Evolutionary conservation across 2,113 vertebrate genomes (phyloP).

Genomic region (Grallaria varia): DNA sequence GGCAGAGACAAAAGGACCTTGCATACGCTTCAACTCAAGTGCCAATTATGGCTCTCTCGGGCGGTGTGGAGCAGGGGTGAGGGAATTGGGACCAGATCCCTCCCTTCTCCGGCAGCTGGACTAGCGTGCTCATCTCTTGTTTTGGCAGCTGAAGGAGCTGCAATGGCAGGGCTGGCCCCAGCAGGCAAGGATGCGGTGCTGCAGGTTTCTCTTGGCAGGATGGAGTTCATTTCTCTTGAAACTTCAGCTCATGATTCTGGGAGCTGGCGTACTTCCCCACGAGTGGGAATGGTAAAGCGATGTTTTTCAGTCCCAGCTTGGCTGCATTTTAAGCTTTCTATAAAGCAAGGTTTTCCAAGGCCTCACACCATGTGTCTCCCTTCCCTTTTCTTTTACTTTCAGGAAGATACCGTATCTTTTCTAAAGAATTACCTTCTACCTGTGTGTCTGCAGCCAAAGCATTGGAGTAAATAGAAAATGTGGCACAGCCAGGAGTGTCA

Average conservation of each 20-base stretch:
- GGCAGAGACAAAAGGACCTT: not conserved
- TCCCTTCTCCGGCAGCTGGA: not conserved
- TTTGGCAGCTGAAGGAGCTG: not conserved
- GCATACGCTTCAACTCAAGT: rapidly evolving
- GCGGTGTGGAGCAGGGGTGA: rapidly evolving
- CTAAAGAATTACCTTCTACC: not conserved
- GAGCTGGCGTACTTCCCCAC: rapidly evolving
- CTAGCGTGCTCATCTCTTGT: rapidly evolving
- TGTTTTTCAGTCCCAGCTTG: not conserved
- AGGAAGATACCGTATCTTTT: not conserved
- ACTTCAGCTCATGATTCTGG: not conserved
- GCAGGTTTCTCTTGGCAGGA: not conserved
- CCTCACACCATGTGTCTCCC: not conserved
- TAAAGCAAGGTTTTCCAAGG: not conserved
- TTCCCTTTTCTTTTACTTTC: not conserved
- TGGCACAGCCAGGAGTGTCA: not conserved
- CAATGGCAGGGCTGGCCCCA: not conserved
- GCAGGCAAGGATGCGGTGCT: not conserved
- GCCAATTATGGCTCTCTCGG: rapidly evolving
- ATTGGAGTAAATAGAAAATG: not conserved
- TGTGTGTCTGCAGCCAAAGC: not conserved
- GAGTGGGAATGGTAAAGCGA: not conserved
- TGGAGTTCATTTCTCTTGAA: not conserved
- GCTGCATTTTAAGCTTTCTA: not conserved
- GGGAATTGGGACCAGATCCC: rapidly evolving